These are phyloP conservation scores for Oscheius sp. DNA, from an alignment of 2,888 invertebrate species.

Conservation along the genomic window DNA sequence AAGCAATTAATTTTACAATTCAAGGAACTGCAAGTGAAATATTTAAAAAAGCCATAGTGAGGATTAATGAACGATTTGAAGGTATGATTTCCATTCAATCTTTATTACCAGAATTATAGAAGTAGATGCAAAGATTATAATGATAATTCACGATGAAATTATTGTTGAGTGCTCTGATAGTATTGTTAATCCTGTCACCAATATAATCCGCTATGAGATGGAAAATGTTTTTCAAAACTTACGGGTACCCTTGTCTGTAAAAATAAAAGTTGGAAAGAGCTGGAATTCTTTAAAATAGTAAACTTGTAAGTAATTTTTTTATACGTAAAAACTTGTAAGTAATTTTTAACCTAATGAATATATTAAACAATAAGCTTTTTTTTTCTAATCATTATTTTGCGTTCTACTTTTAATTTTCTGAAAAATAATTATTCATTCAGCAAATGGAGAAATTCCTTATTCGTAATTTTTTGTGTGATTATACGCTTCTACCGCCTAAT, in stretches of 20 bases:
- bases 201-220: slow-evolving; percentile 39
- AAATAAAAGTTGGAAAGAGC: slow-evolving; percentile 36
- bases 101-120: slow-evolving; percentile 26
- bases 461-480: slow-evolving; percentile 32
- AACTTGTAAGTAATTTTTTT: neutral
- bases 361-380: too few relatives aligned
- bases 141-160: slow-evolving; percentile 95
- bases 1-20: slow-evolving; percentile 91
- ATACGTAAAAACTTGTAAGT: too few relatives aligned
- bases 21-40: slow-evolving; percentile 93
- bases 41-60: slow-evolving; percentile 87
- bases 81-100: slow-evolving; percentile 4
- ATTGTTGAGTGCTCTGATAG: slow-evolving; percentile 79
- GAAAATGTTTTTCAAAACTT: slow-evolving; percentile 38
- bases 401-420: too few relatives aligned
- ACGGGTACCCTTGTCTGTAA: slow-evolving; percentile 48
- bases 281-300: slow-evolving; percentile 42
- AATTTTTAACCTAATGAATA: too few relatives aligned
- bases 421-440: too few relatives aligned
- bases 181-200: slow-evolving; percentile 73
- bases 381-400: too few relatives aligned
- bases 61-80: slow-evolving; percentile 78
- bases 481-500: slow-evolving; percentile 9
- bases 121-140: slow-evolving; percentile 76
- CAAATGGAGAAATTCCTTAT: slow-evolving; percentile 15